phyloP scores from a whole-genome alignment of 2,888 invertebrate genomes.

The Acronicta alni region DNA sequence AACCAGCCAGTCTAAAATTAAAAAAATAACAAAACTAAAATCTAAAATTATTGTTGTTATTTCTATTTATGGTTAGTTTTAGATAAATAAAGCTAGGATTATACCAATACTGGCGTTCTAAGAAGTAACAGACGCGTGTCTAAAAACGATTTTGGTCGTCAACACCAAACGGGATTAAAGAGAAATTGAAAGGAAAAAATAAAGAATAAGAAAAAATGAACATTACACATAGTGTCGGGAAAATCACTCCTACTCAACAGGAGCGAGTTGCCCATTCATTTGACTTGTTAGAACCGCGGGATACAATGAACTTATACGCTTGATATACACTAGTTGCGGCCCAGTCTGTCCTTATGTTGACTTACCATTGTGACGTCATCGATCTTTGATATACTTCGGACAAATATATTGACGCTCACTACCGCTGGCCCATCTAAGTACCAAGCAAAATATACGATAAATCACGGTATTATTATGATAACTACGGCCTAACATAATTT shows the following conservation, averaged over 20 bases:
- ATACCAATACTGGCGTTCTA: slow-evolving; percentile 53
- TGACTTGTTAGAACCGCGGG: slow-evolving; percentile 82
- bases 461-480: slow-evolving; percentile 69
- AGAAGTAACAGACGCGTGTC: slow-evolving; percentile 62
- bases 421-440: slow-evolving; percentile 96
- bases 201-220: slow-evolving; percentile 73
- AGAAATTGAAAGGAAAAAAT: slow-evolving; percentile 67
- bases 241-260: slow-evolving; percentile 79
- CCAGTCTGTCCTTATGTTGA: slow-evolving; percentile 85
- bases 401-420: slow-evolving; percentile 99
- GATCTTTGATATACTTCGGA: slow-evolving; percentile 99
- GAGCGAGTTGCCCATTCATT: slow-evolving; percentile 88
- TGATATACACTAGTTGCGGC: slow-evolving; percentile 79
- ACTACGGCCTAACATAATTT: slow-evolving; percentile 75
- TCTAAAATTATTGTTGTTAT: slow-evolving; percentile 47
- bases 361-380: slow-evolving; percentile 99
- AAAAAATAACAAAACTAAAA: slow-evolving; percentile 61
- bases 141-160: slow-evolving; percentile 89
- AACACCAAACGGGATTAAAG: slow-evolving; percentile 81
- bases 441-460: slow-evolving; percentile 87
- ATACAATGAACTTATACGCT: slow-evolving; percentile 71
- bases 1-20: slow-evolving; percentile 76
- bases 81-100: slow-evolving; percentile 57
- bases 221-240: slow-evolving; percentile 75
- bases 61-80: slow-evolving; percentile 42